phyloP scores from a whole-genome alignment of 2,888 invertebrate species.

The Tipula lateralis region DNA sequence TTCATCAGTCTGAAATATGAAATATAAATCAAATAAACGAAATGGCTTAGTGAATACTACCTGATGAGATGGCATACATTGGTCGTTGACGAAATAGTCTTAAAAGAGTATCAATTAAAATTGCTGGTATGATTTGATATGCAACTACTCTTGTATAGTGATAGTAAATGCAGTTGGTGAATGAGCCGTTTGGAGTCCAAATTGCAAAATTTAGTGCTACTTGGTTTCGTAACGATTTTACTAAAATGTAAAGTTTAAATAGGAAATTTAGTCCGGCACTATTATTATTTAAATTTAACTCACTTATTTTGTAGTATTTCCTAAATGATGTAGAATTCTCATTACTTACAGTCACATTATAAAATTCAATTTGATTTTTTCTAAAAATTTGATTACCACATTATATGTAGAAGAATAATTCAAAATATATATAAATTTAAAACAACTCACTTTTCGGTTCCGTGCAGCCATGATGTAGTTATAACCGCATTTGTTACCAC shows the following conservation, averaged over 20 bases:
- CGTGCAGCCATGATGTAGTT: background rate
- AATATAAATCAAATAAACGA: background rate
- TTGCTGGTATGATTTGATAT: background rate
- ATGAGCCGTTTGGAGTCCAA: background rate
- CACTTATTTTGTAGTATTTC: background rate
- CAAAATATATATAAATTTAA: background rate
- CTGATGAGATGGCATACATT: background rate
- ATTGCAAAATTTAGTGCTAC: background rate
- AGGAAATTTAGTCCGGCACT: background rate
- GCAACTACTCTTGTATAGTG: background rate
- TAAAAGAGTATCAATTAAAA: background rate
- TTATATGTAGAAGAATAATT: background rate
- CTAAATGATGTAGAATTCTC: background rate
- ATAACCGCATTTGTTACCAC: slow-evolving; percentile 3
- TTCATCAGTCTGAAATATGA: background rate
- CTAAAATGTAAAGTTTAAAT: background rate
- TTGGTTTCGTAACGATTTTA: background rate
- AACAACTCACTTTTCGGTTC: background rate
- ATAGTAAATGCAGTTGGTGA: background rate
- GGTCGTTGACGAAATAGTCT: background rate
- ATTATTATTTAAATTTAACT: background rate
- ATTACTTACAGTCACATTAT: background rate
- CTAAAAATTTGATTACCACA: background rate
- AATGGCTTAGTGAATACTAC: background rate
- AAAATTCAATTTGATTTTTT: background rate